phyloP scores from a whole-genome alignment of 2,888 invertebrate species.

The Ormyrus rosae region DNA sequence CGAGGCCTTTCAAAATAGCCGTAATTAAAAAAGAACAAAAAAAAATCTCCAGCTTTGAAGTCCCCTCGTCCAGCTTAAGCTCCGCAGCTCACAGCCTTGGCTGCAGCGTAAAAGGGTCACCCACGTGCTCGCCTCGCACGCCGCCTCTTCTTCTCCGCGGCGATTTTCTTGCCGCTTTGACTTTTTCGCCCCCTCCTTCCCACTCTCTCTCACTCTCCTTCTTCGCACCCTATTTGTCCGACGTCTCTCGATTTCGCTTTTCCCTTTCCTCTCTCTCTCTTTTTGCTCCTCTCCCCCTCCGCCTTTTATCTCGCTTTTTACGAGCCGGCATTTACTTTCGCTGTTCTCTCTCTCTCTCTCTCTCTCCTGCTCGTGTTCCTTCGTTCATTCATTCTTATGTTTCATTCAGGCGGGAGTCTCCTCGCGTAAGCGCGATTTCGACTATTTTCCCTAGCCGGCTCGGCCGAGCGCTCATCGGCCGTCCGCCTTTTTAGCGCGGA shows the following conservation, averaged over 20 bases:
- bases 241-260: conserved; percentile 39
- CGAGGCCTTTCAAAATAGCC: no score
- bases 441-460: background rate
- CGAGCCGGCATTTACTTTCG: conserved; percentile 45
- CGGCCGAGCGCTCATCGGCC: no score
- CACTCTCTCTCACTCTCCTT: background rate
- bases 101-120: background rate
- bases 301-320: conserved; percentile 47
- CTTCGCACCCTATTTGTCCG: conserved; percentile 26
- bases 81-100: no score
- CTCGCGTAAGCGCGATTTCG: background rate
- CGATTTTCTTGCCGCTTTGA: conserved; percentile 16
- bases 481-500: no score
- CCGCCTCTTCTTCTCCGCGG: background rate
- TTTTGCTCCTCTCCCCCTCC: background rate
- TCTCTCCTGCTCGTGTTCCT: background rate
- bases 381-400: conserved; percentile 50
- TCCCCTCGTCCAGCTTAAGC: no score
- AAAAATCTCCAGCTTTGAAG: no score
- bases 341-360: background rate
- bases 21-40: no score
- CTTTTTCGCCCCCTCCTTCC: conserved; percentile 1
- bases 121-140: background rate
- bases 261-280: conserved; percentile 9
- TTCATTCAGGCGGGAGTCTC: conserved; percentile 33